Conservation (phyloP, 2,113 vertebrate species). For the Hemiprocne comata region DNA sequence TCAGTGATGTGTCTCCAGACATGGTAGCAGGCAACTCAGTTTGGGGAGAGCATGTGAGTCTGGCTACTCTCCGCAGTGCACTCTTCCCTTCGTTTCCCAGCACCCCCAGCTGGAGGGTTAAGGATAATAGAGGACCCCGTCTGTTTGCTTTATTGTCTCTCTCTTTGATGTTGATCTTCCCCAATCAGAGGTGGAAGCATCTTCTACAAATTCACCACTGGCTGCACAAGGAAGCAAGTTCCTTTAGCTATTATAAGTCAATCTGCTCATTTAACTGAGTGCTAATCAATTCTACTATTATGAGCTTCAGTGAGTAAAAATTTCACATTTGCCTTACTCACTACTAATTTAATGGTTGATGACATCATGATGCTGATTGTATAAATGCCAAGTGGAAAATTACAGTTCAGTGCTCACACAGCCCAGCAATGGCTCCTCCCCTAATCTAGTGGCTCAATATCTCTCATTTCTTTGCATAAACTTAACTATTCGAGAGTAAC, state of each 20-base stretch:
- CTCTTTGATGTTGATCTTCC: background rate
- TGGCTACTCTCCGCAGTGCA: background rate
- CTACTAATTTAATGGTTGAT: background rate
- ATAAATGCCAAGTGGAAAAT: background rate
- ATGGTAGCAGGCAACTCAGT: background rate
- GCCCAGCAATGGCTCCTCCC: background rate
- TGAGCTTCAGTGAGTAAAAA: background rate
- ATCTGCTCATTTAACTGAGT: background rate
- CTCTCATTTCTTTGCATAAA: background rate
- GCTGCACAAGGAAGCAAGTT: background rate
- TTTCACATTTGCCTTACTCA: background rate
- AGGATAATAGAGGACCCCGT: background rate
- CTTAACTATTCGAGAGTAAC: background rate
- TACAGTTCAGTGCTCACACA: accelerated
- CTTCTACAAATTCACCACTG: background rate
- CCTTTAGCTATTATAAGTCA: background rate
- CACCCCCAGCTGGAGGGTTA: background rate
- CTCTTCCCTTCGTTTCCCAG: background rate
- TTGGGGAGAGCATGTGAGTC: background rate
- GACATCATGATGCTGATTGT: background rate
- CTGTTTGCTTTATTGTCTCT: background rate
- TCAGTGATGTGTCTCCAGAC: background rate
- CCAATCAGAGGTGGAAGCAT: background rate
- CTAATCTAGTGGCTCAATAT: background rate
- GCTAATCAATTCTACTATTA: background rate